Percentiles rank a stretch among this genome's conserved stretches.
phyloP scores from a whole-genome alignment of 2,797 vertebrate genomes.

The Prionace glauca region DNA sequence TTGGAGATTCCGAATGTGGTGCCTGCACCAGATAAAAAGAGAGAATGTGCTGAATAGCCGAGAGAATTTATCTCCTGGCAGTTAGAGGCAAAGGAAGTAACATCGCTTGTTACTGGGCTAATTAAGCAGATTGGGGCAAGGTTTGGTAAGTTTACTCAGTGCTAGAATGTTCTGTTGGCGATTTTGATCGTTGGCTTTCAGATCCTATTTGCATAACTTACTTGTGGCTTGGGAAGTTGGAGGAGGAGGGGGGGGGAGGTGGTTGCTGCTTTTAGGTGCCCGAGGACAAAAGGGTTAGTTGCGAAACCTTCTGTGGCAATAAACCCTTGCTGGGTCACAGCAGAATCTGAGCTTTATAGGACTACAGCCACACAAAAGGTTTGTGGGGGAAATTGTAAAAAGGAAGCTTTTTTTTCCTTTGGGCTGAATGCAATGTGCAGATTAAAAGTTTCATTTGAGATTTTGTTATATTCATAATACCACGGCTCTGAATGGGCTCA shows the following conservation, averaged over 20 bases:
- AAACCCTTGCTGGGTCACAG: slow-evolving; percentile 66
- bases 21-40: not conserved
- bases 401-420: slow-evolving; percentile 71
- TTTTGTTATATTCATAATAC: slow-evolving; percentile 76
- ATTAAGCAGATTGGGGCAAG: slow-evolving; percentile 32
- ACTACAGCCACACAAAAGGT: slow-evolving; percentile 65
- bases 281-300: slow-evolving; percentile 63
- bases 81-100: not conserved
- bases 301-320: slow-evolving; percentile 60
- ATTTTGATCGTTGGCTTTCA: slow-evolving; percentile 42
- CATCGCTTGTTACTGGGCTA: slow-evolving; percentile 15
- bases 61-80: slow-evolving; percentile 21
- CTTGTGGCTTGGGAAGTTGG: slow-evolving; percentile 49
- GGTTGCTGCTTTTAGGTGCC: slow-evolving; percentile 47
- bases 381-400: slow-evolving; percentile 73
- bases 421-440: slow-evolving; percentile 66
- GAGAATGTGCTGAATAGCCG: not conserved
- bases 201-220: slow-evolving; percentile 48
- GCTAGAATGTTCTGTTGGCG: slow-evolving; percentile 32
- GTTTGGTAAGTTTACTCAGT: slow-evolving; percentile 32
- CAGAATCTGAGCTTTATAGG: slow-evolving; percentile 68
- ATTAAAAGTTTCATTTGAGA: slow-evolving; percentile 79
- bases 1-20: not conserved
- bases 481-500: slow-evolving; percentile 59
- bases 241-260: no score